Percentiles rank a stretch among this genome's conserved stretches.
Evolutionary conservation across 1,140 invertebrate genomes (phyloP).

Genomic region (Orussus abietinus): DNA sequence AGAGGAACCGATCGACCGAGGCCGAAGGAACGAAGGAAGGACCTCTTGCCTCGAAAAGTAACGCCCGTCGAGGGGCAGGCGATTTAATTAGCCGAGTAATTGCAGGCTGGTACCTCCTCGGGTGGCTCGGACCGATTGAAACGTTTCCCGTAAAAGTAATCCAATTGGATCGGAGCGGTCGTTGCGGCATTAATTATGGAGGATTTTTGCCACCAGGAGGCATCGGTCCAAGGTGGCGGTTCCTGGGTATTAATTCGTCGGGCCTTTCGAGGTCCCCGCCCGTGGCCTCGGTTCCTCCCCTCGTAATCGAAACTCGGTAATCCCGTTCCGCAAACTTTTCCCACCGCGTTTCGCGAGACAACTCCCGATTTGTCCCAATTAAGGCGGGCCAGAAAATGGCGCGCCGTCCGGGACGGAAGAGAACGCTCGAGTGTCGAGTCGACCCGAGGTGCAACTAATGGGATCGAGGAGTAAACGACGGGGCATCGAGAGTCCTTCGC

Average conservation of each 20-base stretch:
- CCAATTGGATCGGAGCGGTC: conserved; percentile 42
- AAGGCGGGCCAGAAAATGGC: neutral
- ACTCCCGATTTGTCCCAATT: conserved; percentile 16
- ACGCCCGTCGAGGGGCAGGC: conserved; percentile 18
- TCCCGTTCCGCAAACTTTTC: conserved; percentile 14
- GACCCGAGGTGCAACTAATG: conserved; percentile 26
- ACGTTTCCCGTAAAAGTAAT: conserved; percentile 51
- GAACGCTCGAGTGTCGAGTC: conserved; percentile 17
- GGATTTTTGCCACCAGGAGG: too few relatives aligned
- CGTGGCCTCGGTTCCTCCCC: too few relatives aligned
- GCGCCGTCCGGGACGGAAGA: conserved; percentile 17
- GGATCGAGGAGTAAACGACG: conserved; percentile 35
- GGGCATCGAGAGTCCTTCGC: conserved; percentile 31
- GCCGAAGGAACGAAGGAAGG: conserved; percentile 11
- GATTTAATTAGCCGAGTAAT: conserved; percentile 52
- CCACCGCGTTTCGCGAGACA: conserved; percentile 12
- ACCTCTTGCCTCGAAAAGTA: too few relatives aligned
- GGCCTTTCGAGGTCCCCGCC: too few relatives aligned
- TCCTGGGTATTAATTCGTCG: too few relatives aligned
- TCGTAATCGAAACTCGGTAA: conserved; percentile 19
- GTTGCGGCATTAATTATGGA: conserved; percentile 49
- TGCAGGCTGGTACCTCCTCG: conserved; percentile 47
- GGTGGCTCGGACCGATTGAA: conserved; percentile 51
- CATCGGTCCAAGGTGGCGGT: too few relatives aligned
- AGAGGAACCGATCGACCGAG: conserved; percentile 10